A percentile compares a stretch with the other conserved stretches of the same genome.
These are phyloP conservation scores for Acanthococcus lagerstroemiae DNA, from an alignment of 2,888 invertebrate species.

Conservation along the genomic window DNA sequence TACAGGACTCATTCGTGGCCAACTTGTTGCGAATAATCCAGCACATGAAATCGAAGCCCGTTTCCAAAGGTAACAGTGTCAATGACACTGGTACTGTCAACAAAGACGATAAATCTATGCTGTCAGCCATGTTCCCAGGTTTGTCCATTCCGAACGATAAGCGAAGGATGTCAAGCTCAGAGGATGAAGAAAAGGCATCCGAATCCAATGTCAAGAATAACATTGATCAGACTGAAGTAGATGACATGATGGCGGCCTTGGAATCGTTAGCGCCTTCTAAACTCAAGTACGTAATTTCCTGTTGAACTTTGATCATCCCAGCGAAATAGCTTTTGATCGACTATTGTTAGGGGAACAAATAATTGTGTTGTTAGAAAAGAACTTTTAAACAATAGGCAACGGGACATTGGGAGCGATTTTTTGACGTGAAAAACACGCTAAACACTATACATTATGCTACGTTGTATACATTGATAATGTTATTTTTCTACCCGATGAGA, in stretches of 20 bases:
- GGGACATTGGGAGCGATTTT: too few species aligned
- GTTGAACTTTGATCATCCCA: too few species aligned
- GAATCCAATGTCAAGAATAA: slow-evolving; percentile 34
- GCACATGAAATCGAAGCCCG: slow-evolving; percentile 68
- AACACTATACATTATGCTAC: too few species aligned
- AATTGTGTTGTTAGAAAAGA: too few species aligned
- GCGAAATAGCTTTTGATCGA: too few species aligned
- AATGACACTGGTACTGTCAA: not conserved
- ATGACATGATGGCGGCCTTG: slow-evolving; percentile 73
- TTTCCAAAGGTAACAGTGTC: slow-evolving; percentile 27
- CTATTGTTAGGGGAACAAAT: too few species aligned
- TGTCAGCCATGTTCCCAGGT: slow-evolving; percentile 63
- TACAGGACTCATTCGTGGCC: slow-evolving; percentile 78
- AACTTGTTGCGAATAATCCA: slow-evolving; percentile 90
- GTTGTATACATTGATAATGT: too few species aligned
- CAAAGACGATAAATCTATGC: not conserved
- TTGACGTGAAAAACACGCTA: too few species aligned
- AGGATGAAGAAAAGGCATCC: slow-evolving; percentile 40
- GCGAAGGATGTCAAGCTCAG: slow-evolving; percentile 41
- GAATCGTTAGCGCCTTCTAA: slow-evolving; percentile 66
- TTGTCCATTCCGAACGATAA: slow-evolving; percentile 67
- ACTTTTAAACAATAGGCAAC: too few species aligned
- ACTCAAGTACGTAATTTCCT: slow-evolving; percentile 10
- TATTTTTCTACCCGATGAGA: too few species aligned
- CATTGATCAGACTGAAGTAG: slow-evolving; percentile 45